Evolutionary conservation across 2,888 invertebrate genomes (phyloP).

Genomic region (Agrochola lychnidis): DNA sequence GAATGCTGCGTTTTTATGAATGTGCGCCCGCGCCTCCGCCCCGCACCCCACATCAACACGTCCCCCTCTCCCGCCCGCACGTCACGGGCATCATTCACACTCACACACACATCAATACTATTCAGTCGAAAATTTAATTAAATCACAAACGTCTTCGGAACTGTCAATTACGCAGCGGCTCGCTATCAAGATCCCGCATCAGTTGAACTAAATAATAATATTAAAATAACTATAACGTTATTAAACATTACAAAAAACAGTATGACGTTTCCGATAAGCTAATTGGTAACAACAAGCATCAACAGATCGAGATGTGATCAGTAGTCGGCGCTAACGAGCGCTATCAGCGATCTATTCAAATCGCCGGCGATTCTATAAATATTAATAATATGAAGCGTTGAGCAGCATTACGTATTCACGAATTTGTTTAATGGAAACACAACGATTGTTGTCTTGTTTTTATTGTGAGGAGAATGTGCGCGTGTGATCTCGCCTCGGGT

Average conservation of each 20-base stretch:
- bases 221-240: conserved; percentile 42
- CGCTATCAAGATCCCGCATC: conserved; percentile 47
- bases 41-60: not conserved
- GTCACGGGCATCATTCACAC: conserved; percentile 57
- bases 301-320: conserved; percentile 77
- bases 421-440: conserved; percentile 87
- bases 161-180: conserved; percentile 36
- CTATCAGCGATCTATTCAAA: conserved; percentile 89
- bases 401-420: conserved; percentile 84
- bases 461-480: conserved; percentile 77
- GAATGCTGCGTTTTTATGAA: conserved; percentile 70
- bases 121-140: conserved; percentile 63
- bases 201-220: conserved; percentile 44
- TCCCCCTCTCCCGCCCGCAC: not conserved
- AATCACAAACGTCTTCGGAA: conserved; percentile 43
- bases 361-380: conserved; percentile 81
- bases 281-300: conserved; percentile 80
- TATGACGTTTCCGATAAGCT: conserved; percentile 77
- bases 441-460: conserved; percentile 82
- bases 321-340: conserved; percentile 73
- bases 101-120: conserved; percentile 31
- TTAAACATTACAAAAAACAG: conserved; percentile 59
- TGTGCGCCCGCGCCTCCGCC: conserved; percentile 52
- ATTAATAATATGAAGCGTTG: conserved; percentile 81
- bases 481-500: conserved; percentile 80